These are phyloP conservation scores for Tokudaia tokunoshimensis DNA, from an alignment of 2,797 vertebrate genomes.

Conservation along the genomic window DNA sequence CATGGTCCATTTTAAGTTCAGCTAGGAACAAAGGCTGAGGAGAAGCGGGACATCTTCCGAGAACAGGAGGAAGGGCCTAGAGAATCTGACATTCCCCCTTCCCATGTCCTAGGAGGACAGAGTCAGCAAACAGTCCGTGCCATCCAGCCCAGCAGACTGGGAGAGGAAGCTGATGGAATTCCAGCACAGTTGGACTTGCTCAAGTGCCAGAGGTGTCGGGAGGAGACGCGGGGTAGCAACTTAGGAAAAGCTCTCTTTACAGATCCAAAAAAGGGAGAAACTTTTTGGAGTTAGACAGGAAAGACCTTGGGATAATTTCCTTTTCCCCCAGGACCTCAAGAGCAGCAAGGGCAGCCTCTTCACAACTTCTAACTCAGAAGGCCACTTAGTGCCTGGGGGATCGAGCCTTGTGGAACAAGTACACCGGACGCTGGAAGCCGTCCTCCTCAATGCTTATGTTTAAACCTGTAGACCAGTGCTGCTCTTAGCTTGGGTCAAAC, in stretches of 20 bases:
- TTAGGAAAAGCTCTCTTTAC: constrained; percentile 73
- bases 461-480: background rate
- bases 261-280: constrained; percentile 75
- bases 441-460: background rate
- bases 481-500: background rate
- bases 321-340: constrained; percentile 67
- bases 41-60: constrained; percentile 50
- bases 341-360: constrained; percentile 63
- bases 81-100: constrained; percentile 60
- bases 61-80: constrained; percentile 52
- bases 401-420: constrained; percentile 93
- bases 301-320: constrained; percentile 66
- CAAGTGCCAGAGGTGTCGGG: constrained; percentile 63
- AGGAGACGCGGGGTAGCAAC: constrained; percentile 71
- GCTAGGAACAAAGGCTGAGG: constrained; percentile 61
- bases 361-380: constrained; percentile 34
- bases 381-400: constrained; percentile 79
- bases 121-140: constrained; percentile 81
- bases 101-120: constrained; percentile 62
- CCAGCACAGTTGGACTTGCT: constrained; percentile 69
- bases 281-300: constrained; percentile 67
- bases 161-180: constrained; percentile 48
- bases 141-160: constrained; percentile 72
- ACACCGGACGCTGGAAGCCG: constrained; percentile 92
- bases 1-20: constrained; percentile 77